Evolutionary conservation across 2,113 vertebrate species (phyloP).

Genomic region (Xenopus borealis): DNA sequence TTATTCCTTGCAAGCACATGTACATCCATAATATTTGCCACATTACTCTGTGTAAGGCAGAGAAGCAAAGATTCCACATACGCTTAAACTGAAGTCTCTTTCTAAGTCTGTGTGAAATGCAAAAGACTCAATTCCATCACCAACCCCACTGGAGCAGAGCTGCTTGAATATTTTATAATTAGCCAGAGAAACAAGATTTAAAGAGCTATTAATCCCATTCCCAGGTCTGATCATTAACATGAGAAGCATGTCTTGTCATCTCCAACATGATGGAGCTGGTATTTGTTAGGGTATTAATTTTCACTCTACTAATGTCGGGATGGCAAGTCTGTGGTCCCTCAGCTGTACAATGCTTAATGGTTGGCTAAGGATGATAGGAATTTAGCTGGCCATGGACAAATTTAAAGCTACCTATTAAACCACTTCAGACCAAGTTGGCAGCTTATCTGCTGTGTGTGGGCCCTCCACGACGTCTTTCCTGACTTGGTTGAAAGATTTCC

Average conservation of each 20-base stretch:
- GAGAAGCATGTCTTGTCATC: constrained; percentile 11
- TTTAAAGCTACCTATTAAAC: too few relatives aligned
- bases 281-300: background rate
- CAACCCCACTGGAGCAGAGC: constrained; percentile 12
- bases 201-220: constrained; percentile 27
- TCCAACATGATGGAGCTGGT: constrained; percentile 17
- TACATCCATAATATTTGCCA: background rate
- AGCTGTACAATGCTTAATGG: too few relatives aligned
- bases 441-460: too few relatives aligned
- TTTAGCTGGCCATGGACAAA: too few relatives aligned
- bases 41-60: background rate
- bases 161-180: constrained; percentile 42
- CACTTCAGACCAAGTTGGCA: too few relatives aligned
- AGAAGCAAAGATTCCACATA: background rate
- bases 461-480: too few relatives aligned
- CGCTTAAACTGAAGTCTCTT: constrained; percentile 3
- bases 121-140: constrained; percentile 21
- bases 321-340: too few relatives aligned
- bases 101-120: constrained; percentile 17
- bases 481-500: too few relatives aligned
- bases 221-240: constrained; percentile 27
- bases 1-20: background rate
- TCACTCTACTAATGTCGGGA: too few relatives aligned
- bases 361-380: too few relatives aligned
- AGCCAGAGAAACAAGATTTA: constrained; percentile 33